These are phyloP conservation scores for Pinctada fucata DNA, from an alignment of 2,888 invertebrate genomes.

Conservation along the genomic window DNA sequence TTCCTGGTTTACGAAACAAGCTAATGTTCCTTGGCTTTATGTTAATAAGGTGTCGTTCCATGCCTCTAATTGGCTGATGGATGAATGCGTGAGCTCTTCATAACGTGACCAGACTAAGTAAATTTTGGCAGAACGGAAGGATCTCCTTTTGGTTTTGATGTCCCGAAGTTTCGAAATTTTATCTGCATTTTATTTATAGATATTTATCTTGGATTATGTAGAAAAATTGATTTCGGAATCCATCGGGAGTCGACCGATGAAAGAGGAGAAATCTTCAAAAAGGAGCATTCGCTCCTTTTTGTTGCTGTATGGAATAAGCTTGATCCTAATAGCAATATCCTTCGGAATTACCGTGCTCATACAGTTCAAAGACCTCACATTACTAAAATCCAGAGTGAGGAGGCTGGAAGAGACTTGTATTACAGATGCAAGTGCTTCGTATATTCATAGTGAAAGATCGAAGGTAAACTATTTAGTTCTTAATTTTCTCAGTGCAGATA, in stretches of 20 bases:
- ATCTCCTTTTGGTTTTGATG: conserved; percentile 1
- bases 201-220: not conserved
- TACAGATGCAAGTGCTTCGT: not conserved
- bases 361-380: conserved; percentile 28
- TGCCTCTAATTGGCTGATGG: conserved; percentile 1
- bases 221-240: conserved; percentile 1
- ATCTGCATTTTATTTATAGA: not conserved
- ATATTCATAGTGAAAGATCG: not conserved
- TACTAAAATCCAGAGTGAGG: conserved; percentile 4
- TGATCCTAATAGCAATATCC: conserved; percentile 19
- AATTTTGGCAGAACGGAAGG: not conserved
- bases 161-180: conserved; percentile 4
- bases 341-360: conserved; percentile 22
- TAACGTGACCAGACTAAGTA: not conserved
- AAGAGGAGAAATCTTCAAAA: not conserved
- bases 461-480: not conserved
- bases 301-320: not conserved
- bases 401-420: not conserved
- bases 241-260: conserved; percentile 8
- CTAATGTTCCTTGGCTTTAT: not conserved
- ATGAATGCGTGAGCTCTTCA: not conserved
- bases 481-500: no score
- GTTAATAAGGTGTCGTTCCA: not conserved
- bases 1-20: not conserved
- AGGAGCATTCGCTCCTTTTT: conserved; percentile 13